Evolutionary conservation across 2,797 vertebrate species (phyloP), one percentile per base, ranked within the genome.

Genomic region (Lagodon rhomboides): DNA sequence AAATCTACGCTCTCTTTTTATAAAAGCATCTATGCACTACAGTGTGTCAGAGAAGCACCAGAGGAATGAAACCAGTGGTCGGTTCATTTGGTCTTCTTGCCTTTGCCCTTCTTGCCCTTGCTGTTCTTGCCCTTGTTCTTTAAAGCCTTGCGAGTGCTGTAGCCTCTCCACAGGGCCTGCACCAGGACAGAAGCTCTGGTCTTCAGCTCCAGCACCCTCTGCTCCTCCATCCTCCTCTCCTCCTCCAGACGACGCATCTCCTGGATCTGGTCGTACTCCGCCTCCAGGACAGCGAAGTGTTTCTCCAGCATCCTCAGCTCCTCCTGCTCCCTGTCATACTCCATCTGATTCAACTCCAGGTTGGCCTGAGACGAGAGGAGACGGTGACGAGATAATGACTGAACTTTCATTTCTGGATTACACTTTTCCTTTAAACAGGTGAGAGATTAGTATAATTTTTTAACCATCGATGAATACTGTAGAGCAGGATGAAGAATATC

Each of bases 101-200:
- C 74, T 95, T 94, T 94, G 64, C 89, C 69, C 90, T 94, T 97
- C 77, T 93, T 94, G 69, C 78, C 85, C 65, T 91, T 92, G 70
- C 89, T 92, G 64, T 7, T 41, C 77, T 96, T 97, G 80, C 84
- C 89, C 75, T 91, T 96, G 75, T 88, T 79, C 79, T 84, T 96
- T 77, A 96, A 88, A 83, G 92, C 55, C 56, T 93, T 95, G 44
- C 97, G 95, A 30, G 95, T 94, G 58, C 92, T 79, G 91, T 94
- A 96, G 58, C 97, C 98, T 92, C 95, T 98, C 97, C 96, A 98
- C 84, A 93, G 79, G n/a, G 97, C 94, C 84, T 99, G 98, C 91
- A 96, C 95, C 18, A 94, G 16, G 0, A 92, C 87, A 54, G 96
- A 95, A 0, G 96, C 96, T 9, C 55, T 83, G n/a, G 88, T 94